Conservation (phyloP, 2,797 vertebrate species). For the Amblyraja radiata region DNA sequence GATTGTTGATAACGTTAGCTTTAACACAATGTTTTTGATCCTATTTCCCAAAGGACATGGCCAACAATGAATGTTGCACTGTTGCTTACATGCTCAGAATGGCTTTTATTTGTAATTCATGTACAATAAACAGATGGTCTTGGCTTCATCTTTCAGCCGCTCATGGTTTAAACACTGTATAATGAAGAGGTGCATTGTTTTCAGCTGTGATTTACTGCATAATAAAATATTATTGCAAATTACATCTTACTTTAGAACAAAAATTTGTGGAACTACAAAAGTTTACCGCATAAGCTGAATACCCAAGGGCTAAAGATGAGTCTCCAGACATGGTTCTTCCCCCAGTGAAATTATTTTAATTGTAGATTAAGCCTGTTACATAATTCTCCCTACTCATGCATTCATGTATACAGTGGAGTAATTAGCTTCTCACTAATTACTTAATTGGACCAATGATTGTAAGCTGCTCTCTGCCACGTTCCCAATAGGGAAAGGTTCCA, state of each 20-base stretch:
- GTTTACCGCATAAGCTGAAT: not conserved
- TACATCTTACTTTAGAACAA: constrained; percentile 17
- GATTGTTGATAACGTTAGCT: too few species aligned
- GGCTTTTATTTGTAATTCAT: too few species aligned
- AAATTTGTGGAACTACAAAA: not conserved
- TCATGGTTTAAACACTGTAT: not conserved
- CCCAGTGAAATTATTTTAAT: constrained; percentile 56
- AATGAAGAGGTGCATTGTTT: constrained; percentile 7
- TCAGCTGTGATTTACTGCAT: not conserved
- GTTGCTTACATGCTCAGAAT: too few species aligned
- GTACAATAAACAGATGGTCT: too few species aligned
- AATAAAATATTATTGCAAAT: constrained; percentile 27
- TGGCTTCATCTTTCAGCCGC: too few species aligned
- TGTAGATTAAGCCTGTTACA: constrained; percentile 60
- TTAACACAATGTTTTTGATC: too few species aligned
- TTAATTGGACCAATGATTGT: constrained; percentile 67
- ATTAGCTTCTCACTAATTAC: constrained; percentile 70
- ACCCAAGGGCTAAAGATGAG: constrained; percentile 24
- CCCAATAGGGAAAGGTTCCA: constrained; percentile 51
- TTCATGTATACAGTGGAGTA: constrained; percentile 58
- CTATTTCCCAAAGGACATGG: too few species aligned
- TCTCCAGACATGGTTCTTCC: constrained; percentile 50
- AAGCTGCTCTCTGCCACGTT: constrained; percentile 52
- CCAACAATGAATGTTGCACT: too few species aligned
- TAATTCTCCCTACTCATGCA: constrained; percentile 55